phyloP scores from a whole-genome alignment of 2,113 vertebrate species.

The Pluvialis apricaria region DNA sequence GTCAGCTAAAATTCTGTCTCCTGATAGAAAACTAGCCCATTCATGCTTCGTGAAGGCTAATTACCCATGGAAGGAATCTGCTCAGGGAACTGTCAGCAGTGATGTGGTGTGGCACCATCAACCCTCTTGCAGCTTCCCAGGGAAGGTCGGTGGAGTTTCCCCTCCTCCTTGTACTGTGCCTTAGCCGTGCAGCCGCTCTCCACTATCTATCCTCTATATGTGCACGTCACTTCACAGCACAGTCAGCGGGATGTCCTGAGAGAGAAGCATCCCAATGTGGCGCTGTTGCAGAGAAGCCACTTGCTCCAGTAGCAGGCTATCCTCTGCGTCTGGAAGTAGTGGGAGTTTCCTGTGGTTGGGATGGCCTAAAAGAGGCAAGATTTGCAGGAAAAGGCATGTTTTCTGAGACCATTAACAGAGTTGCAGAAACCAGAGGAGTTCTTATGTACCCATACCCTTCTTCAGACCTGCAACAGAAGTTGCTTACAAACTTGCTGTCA shows the following conservation, averaged over 20 bases:
- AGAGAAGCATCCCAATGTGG: neutral
- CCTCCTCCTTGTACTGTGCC: neutral
- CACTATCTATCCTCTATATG: neutral
- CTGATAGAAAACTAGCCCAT: slow-evolving; percentile 67
- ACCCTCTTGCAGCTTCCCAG: neutral
- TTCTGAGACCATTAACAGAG: neutral
- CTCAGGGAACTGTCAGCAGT: slow-evolving; percentile 40
- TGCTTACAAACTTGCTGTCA: neutral
- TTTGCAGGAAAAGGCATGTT: neutral
- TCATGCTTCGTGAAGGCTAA: slow-evolving; percentile 64
- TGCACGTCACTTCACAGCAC: accelerated
- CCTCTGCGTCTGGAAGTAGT: neutral
- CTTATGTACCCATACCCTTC: neutral
- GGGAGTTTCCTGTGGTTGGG: neutral
- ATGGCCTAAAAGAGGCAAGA: neutral
- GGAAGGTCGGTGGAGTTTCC: neutral
- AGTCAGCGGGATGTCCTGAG: accelerated
- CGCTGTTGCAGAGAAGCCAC: neutral
- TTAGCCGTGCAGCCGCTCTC: neutral
- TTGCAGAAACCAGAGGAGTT: neutral
- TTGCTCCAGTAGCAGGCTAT: neutral
- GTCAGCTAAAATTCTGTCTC: slow-evolving; percentile 75
- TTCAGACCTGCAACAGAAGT: neutral
- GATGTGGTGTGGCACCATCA: neutral
- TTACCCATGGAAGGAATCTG: slow-evolving; percentile 67